Conservation (phyloP, 2,797 vertebrate genomes). For the Carcharodon carcharias region DNA sequence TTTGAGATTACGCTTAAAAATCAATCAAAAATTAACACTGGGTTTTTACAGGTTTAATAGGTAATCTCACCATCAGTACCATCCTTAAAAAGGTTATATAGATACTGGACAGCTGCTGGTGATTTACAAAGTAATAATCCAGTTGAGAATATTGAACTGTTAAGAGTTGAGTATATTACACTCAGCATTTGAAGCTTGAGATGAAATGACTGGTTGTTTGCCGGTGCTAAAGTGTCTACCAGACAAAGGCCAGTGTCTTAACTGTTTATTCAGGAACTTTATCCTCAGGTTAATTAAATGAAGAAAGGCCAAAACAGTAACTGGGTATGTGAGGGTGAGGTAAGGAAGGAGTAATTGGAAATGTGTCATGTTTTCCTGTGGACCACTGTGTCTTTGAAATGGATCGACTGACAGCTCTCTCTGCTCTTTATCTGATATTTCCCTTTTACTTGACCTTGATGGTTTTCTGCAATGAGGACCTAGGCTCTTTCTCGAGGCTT, state of each 20-base stretch:
- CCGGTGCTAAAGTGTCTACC: background rate
- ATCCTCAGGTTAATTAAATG: background rate
- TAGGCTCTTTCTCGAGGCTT: background rate
- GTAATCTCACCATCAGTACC: background rate
- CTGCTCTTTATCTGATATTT: background rate
- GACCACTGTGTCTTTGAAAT: background rate
- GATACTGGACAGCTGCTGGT: background rate
- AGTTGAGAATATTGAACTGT: conserved; percentile 11
- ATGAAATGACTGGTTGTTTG: background rate
- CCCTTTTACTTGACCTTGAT: background rate
- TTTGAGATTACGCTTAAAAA: no score
- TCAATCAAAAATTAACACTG: background rate
- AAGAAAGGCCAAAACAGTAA: background rate
- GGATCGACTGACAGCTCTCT: background rate
- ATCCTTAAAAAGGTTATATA: background rate
- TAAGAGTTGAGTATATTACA: background rate
- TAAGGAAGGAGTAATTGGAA: background rate
- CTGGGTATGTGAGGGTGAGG: background rate
- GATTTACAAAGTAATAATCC: background rate
- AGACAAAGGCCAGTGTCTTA: background rate
- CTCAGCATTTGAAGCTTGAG: background rate
- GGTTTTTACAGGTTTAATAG: background rate
- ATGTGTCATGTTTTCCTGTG: background rate
- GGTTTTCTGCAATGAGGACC: background rate
- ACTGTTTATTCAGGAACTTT: background rate